phyloP scores from a whole-genome alignment of 1,140 invertebrate genomes.

The Asbolus verrucosus region DNA sequence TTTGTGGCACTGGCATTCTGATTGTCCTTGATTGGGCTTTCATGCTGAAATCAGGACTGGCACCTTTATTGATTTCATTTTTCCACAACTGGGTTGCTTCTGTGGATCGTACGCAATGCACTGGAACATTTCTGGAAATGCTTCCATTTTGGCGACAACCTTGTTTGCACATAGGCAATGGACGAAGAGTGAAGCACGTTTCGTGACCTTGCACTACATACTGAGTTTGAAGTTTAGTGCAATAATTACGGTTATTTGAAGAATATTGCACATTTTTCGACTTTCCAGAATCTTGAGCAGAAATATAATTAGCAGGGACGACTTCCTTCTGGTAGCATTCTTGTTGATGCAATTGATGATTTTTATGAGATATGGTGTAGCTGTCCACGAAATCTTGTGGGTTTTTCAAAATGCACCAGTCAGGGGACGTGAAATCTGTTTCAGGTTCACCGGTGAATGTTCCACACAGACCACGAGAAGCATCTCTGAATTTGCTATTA shows the following conservation, averaged over 20 bases:
- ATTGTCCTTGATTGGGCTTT: not conserved
- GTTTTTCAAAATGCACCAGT: slow-evolving; percentile 68
- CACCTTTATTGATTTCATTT: slow-evolving; percentile 69
- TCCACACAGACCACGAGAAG: slow-evolving; percentile 75
- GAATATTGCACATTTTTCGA: no score
- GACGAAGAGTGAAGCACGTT: slow-evolving; percentile 70
- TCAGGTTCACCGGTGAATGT: slow-evolving; percentile 69
- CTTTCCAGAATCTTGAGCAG: slow-evolving; percentile 61
- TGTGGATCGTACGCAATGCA: slow-evolving; percentile 65
- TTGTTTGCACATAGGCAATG: slow-evolving; percentile 67
- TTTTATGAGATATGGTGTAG: slow-evolving; percentile 64
- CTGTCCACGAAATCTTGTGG: slow-evolving; percentile 69
- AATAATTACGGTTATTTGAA: no score
- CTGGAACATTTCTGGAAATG: slow-evolving; percentile 64
- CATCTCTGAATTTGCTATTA: slow-evolving; percentile 65
- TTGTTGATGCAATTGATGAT: slow-evolving; percentile 59
- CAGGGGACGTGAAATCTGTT: slow-evolving; percentile 72
- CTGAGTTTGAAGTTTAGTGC: slow-evolving; percentile 64
- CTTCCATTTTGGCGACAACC: slow-evolving; percentile 57
- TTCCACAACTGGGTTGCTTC: slow-evolving; percentile 64
- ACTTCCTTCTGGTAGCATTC: slow-evolving; percentile 63
- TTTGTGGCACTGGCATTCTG: slow-evolving; percentile 3
- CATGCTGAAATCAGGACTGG: slow-evolving; percentile 69
- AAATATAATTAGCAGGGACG: slow-evolving; percentile 66
- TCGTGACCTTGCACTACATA: slow-evolving; percentile 66